These are phyloP conservation scores for Morpho helenor DNA, from an alignment of 2,888 invertebrate species.

Conservation along the genomic window DNA sequence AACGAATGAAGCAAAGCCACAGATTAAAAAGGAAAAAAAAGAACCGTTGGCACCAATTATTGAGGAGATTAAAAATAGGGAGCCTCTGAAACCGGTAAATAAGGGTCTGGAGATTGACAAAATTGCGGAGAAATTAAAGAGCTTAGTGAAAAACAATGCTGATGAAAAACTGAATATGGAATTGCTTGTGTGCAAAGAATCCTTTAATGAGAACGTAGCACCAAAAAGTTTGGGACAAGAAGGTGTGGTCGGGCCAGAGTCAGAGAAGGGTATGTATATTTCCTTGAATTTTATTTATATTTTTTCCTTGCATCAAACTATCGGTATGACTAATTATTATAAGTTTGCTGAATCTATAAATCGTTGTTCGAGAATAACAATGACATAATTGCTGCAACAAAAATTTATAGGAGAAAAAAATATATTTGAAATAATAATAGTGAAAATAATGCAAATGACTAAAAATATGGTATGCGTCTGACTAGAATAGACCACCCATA, in stretches of 20 bases:
- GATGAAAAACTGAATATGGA: conserved; percentile 53
- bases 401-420: too few species aligned
- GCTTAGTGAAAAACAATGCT: conserved; percentile 45
- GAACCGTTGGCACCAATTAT: conserved; percentile 65
- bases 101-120: conserved; percentile 63
- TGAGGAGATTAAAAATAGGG: conserved; percentile 58
- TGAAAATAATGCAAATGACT: too few species aligned
- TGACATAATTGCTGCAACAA: too few species aligned
- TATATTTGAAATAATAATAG: too few species aligned
- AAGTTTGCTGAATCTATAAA: too few species aligned
- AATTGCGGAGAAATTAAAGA: conserved; percentile 68
- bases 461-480: too few species aligned
- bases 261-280: neutral
- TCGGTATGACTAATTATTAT: too few species aligned
- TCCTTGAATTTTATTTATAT: too few species aligned
- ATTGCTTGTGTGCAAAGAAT: conserved; percentile 56
- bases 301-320: too few species aligned
- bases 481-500: too few species aligned
- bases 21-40: conserved; percentile 36
- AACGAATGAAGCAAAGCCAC: conserved; percentile 23
- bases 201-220: conserved; percentile 46
- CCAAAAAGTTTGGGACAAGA: conserved; percentile 15
- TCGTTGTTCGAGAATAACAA: too few species aligned
- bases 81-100: conserved; percentile 44
- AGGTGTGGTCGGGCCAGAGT: neutral